Conservation (phyloP, 2,888 invertebrate species). For the Caenorhabditis sp. region DNA sequence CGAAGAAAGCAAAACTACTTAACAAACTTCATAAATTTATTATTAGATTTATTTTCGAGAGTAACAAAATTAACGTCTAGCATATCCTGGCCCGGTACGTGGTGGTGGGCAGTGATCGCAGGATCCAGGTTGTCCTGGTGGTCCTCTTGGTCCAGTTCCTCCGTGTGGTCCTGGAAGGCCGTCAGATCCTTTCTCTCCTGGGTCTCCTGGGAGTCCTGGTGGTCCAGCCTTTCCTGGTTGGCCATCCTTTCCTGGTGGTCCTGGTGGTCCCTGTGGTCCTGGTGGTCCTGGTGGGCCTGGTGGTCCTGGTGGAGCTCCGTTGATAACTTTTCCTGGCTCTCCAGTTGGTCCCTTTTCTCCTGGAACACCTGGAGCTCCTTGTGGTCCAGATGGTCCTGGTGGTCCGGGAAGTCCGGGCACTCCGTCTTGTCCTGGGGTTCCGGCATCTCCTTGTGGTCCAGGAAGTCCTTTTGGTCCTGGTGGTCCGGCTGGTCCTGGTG, state of each 20-base stretch:
- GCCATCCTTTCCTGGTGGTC: conserved; percentile 78
- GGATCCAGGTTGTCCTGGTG: conserved; percentile 75
- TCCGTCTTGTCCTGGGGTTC: conserved; percentile 72
- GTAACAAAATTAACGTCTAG: conserved; percentile 60
- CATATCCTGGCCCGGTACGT: conserved; percentile 80
- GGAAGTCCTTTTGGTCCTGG: conserved; percentile 79
- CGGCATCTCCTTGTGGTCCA: conserved; percentile 80
- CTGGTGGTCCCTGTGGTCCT: conserved; percentile 79
- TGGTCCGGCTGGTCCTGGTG: conserved; percentile 72
- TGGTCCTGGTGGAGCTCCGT: conserved; percentile 78
- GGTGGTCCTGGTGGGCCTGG: conserved; percentile 81
- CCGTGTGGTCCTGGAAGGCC: conserved; percentile 83
- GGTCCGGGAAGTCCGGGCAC: conserved; percentile 82
- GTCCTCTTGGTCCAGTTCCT: conserved; percentile 73
- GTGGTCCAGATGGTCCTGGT: conserved; percentile 82
- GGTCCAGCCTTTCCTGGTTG: conserved; percentile 73
- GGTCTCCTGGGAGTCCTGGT: conserved; percentile 78
- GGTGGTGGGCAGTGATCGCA: conserved; percentile 83
- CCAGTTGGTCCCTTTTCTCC: conserved; percentile 81
- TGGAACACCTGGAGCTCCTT: conserved; percentile 79
- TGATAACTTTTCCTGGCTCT: conserved; percentile 82
- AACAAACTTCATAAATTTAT: background rate
- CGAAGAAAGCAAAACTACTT: conserved; percentile 17
- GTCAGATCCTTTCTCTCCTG: conserved; percentile 84
- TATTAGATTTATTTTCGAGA: no score